phyloP scores from a whole-genome alignment of 2,113 vertebrate species.

The Tupaia tana region DNA sequence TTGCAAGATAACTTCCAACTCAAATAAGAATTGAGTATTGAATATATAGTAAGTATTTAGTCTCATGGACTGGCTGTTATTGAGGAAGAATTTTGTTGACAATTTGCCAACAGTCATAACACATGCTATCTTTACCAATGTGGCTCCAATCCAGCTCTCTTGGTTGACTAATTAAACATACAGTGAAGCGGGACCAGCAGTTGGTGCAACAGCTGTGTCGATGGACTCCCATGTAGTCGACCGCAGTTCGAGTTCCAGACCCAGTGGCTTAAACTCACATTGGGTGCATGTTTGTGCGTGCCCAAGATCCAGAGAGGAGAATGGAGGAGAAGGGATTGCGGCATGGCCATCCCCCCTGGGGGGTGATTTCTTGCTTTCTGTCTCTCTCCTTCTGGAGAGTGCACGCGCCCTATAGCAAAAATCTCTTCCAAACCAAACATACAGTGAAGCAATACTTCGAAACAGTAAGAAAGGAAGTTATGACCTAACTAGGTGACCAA shows the following conservation, averaged over 20 bases:
- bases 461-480: slow-evolving; percentile 44
- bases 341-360: too few species aligned
- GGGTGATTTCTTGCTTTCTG: too few species aligned
- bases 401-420: too few species aligned
- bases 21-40: slow-evolving; percentile 47
- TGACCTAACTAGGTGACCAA: background rate
- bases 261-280: too few species aligned
- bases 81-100: slow-evolving; percentile 9
- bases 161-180: background rate
- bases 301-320: too few species aligned
- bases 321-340: too few species aligned
- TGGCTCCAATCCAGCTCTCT: background rate
- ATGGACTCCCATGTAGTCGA: too few species aligned
- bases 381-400: too few species aligned
- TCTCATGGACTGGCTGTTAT: background rate
- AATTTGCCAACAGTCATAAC: slow-evolving; percentile 5
- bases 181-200: background rate
- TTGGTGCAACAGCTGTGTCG: too few species aligned
- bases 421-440: background rate
- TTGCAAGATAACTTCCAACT: slow-evolving; percentile 23
- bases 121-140: background rate
- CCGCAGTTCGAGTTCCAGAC: too few species aligned
- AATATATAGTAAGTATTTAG: slow-evolving; percentile 40
- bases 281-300: too few species aligned
- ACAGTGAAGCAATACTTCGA: background rate